Conservation (phyloP, 2,888 invertebrate species). For the Cyrtodaria siliqua region DNA sequence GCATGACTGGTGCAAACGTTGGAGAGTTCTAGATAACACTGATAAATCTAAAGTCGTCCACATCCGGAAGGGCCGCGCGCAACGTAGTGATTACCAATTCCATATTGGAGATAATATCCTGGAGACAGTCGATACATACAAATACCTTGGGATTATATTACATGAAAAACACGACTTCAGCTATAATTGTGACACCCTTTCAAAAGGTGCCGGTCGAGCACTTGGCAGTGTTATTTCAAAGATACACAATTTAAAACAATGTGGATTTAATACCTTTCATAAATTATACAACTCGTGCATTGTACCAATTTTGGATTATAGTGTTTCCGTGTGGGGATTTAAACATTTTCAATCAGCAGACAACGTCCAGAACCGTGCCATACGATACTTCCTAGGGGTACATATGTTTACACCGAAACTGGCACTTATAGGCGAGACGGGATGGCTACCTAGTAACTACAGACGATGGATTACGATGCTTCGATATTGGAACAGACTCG, state of each 20-base stretch:
- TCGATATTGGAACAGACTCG: no score
- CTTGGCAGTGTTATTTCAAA: conserved; percentile 26
- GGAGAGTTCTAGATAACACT: conserved; percentile 20
- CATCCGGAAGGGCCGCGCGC: conserved; percentile 4
- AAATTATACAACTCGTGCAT: conserved; percentile 38
- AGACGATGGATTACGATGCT: no score
- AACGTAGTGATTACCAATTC: background rate
- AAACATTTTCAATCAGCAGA: conserved; percentile 22
- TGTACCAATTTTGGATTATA: conserved; percentile 26
- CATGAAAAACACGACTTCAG: conserved; percentile 12
- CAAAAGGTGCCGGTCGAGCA: conserved; percentile 31
- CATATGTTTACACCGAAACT: conserved; percentile 30
- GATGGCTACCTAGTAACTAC: conserved; percentile 20
- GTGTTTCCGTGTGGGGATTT: conserved; percentile 29
- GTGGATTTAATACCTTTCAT: conserved; percentile 23
- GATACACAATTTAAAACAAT: conserved; percentile 34
- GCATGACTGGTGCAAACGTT: conserved; percentile 16
- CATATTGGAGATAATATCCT: conserved; percentile 22
- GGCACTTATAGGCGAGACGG: conserved; percentile 34
- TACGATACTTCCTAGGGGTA: conserved; percentile 43
- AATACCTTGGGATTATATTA: conserved; percentile 25
- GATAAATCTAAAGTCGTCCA: conserved; percentile 12
- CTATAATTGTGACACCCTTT: conserved; percentile 9
- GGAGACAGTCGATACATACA: conserved; percentile 22
- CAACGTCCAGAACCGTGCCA: conserved; percentile 38